Evolutionary conservation across 2,888 invertebrate species (phyloP), one percentile per base, ranked within the genome.

Genomic region (Orthosia incerta): DNA sequence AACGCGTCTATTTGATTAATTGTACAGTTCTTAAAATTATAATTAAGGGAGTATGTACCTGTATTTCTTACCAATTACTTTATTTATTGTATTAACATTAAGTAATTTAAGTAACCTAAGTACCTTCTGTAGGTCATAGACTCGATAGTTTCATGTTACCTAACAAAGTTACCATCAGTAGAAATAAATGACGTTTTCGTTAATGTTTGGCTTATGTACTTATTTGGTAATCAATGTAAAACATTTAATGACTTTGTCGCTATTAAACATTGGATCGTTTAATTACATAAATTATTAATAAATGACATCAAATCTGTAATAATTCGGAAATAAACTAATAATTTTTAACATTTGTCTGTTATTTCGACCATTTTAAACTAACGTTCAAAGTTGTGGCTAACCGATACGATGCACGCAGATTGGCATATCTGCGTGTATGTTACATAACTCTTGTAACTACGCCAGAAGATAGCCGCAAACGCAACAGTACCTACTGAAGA

Each of bases 281-380:
- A 63, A 50, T 66, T 59, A 69, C n/a, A 72, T 68, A 70, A 74
- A 76, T 71, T 69, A 61, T 48, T 68, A 78, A 76, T 70, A 31
- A 71, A 70, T 72, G 61, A 53, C 69, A 82, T 57, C 67, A 67
- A 74, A 50, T 59, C 61, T 79, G 74, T 83, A 83, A 80, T 73
- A 75, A 74, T 83, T 83, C 73, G 71, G 82, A 84, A 90, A 87
- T 89, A 87, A 87, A 90, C 63, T 85, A 69, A 86, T 74, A 74
- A 83, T 87, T 87, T 88, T 87, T 83, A 87, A 78, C 72, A 75
- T 16, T 20, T 73, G 61, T 31, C 51, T 74, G 50, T 84, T 84
- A 67, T 72, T 77, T 67, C 16, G 16, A 26, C 55, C 50, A 26
- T 48, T 66, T 62, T 60, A 55, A 55, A 15, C 20, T 20, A 13